Evolutionary conservation across 2,113 vertebrate species (phyloP), one percentile per base, ranked within the genome.

Genomic region (Bucco capensis): DNA sequence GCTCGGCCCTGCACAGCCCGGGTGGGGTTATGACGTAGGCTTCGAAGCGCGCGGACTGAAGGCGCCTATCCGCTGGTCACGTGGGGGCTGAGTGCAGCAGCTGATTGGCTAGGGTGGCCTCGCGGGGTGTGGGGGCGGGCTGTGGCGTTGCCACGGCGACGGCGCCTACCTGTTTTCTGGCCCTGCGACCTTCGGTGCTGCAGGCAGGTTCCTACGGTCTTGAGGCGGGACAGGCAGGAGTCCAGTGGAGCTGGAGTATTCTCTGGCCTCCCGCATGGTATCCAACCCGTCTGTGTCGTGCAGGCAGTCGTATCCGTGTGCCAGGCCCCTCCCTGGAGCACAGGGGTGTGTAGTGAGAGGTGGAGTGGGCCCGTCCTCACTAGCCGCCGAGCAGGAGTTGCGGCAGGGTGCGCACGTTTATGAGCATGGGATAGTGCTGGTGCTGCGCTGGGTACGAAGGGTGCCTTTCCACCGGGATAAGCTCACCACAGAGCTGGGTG

Each of bases 371-470:
- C 44, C 1, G 22, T 24, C 35, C 33, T 5, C 24, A 4, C 4
- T 10, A 2, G 60, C 69, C 4, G 31, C 15, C 12, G 22, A 6
- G 7, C 8, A 18, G 31, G 46, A 27, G 11, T 28, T 24, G 57
- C 30, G 2, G 25, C 30, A 6, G 30, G 8, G 19, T 14, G 57
- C 6, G 5, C 46, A 3, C 16, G 8, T 6, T 3, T 19, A 2
- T 11, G 35, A 23, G 31, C 0, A 47, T 8, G 42, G 8, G 42
- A 0, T 8, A 0, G 19, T 9, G 19, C 9, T 4, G 2, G 6
- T 3, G 17, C 5, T 3, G 22, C 12, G 1, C 5, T 8, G 25
- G 3, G 12, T 6, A 3, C 1, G 1, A 28, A 16, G 37, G 19
- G 8, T 5, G 5, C 21, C 22, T 46, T 13, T 9, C 25, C 9